These are phyloP conservation scores for Hydropsyche tenuis DNA, from an alignment of 1,140 invertebrate genomes.

Conservation along the genomic window DNA sequence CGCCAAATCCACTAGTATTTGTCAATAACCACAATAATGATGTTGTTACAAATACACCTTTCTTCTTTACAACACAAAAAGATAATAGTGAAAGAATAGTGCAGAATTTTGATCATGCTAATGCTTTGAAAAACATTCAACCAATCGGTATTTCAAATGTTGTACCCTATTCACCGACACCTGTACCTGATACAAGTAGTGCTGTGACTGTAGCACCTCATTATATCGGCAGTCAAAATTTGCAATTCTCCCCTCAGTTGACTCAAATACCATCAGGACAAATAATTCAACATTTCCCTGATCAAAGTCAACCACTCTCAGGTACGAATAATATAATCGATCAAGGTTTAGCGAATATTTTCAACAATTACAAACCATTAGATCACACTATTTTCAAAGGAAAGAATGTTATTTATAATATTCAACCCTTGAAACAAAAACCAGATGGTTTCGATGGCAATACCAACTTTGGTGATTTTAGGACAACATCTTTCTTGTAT, in stretches of 20 bases:
- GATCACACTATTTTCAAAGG: slow-evolving; percentile 45
- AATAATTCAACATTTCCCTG: slow-evolving; percentile 34
- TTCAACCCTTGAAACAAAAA: slow-evolving; percentile 38
- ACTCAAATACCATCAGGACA: slow-evolving; percentile 19
- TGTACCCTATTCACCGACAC: slow-evolving; percentile 53
- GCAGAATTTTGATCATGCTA: slow-evolving; percentile 58
- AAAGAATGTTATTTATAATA: slow-evolving; percentile 40
- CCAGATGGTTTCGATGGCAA: slow-evolving; percentile 35
- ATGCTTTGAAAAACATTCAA: slow-evolving; percentile 61
- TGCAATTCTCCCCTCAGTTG: slow-evolving; percentile 30
- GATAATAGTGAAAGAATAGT: slow-evolving; percentile 35
- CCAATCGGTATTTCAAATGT: slow-evolving; percentile 60
- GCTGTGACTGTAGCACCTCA: slow-evolving; percentile 33
- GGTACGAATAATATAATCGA: slow-evolving; percentile 33
- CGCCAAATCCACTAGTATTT: slow-evolving; percentile 51
- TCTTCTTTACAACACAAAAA: slow-evolving; percentile 42
- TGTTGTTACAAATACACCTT: slow-evolving; percentile 55
- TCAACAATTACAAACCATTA: slow-evolving; percentile 42
- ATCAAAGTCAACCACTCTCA: slow-evolving; percentile 33
- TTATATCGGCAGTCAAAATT: slow-evolving; percentile 19
- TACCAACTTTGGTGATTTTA: slow-evolving; percentile 23
- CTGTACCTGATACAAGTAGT: slow-evolving; percentile 32
- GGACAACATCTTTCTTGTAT: slow-evolving; percentile 31
- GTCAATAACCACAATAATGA: slow-evolving; percentile 52
- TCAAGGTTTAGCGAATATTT: slow-evolving; percentile 38